A percentile compares a stretch with the other conserved stretches of the same genome.
These are phyloP conservation scores for Porites lobata DNA, from an alignment of 92 coral and sea anemone species.

Conservation along the genomic window DNA sequence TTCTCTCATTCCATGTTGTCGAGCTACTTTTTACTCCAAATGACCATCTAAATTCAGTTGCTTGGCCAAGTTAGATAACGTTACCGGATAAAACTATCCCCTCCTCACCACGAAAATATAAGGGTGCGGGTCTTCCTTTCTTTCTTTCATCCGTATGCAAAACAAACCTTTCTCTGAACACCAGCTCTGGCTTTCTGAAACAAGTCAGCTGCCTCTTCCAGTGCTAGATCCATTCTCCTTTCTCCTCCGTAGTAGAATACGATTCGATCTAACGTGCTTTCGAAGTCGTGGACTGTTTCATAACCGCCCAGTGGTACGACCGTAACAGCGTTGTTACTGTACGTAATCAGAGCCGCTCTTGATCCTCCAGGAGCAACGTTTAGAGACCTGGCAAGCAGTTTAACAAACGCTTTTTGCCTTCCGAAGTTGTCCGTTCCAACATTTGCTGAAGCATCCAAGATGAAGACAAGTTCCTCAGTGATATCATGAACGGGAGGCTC, in stretches of 20 bases:
- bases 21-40: too few relatives aligned
- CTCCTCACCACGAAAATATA: too few relatives aligned
- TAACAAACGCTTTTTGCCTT: slow-evolving; percentile 70
- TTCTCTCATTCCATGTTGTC: too few relatives aligned
- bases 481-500: slow-evolving; percentile 5
- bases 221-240: slow-evolving; percentile 60
- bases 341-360: slow-evolving; percentile 71
- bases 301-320: slow-evolving; percentile 41
- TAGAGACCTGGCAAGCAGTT: slow-evolving; percentile 66
- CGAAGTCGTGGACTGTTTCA: slow-evolving; percentile 42
- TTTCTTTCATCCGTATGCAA: neutral
- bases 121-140: neutral
- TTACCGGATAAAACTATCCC: too few relatives aligned
- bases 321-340: slow-evolving; percentile 53
- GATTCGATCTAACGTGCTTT: slow-evolving; percentile 35
- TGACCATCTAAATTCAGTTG: too few relatives aligned
- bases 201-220: slow-evolving; percentile 37
- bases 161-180: slow-evolving; percentile 32
- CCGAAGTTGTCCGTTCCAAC: slow-evolving; percentile 64
- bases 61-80: too few relatives aligned
- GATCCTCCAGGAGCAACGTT: slow-evolving; percentile 69
- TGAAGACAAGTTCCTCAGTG: slow-evolving; percentile 64
- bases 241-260: slow-evolving; percentile 36
- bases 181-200: slow-evolving; percentile 54
- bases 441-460: slow-evolving; percentile 76